Percentiles rank a stretch among this genome's conserved stretches.
phyloP scores from a whole-genome alignment of 2,888 invertebrate genomes.

The Amorpha juglandis region DNA sequence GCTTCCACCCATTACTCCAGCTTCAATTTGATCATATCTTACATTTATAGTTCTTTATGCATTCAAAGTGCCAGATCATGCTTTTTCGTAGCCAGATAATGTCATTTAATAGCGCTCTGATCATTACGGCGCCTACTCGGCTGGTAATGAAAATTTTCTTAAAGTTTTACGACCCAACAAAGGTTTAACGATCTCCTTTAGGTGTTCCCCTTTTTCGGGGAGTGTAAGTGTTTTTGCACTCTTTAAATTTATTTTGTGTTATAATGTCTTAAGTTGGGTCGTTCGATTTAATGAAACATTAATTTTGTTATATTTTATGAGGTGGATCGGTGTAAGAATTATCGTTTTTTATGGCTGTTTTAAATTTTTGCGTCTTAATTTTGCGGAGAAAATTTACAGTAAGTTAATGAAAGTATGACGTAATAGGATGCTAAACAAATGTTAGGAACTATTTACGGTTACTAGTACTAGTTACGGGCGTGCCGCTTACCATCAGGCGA shows the following conservation, averaged over 20 bases:
- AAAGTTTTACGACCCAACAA: conserved; percentile 66
- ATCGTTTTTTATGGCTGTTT: conserved; percentile 23
- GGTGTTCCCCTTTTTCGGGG: conserved; percentile 53
- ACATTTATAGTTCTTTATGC: conserved; percentile 83
- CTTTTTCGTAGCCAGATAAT: conserved; percentile 73
- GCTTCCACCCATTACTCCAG: conserved; percentile 65
- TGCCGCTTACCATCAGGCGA: too few species aligned
- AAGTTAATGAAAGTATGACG: background rate
- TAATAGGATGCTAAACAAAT: too few species aligned
- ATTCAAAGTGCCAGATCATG: conserved; percentile 77
- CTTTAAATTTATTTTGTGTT: conserved; percentile 16
- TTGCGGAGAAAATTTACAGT: background rate
- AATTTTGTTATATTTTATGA: conserved; percentile 26
- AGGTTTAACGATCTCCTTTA: conserved; percentile 59
- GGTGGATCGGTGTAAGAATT: conserved; percentile 11
- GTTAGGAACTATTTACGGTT: too few species aligned
- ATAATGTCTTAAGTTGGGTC: conserved; percentile 27
- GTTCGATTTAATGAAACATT: conserved; percentile 26
- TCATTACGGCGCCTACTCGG: conserved; percentile 71
- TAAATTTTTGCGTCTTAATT: conserved; percentile 3
- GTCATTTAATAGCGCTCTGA: conserved; percentile 75
- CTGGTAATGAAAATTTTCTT: conserved; percentile 75
- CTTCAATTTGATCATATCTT: conserved; percentile 83
- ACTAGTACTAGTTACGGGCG: too few species aligned
- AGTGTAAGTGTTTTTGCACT: conserved; percentile 17